A percentile compares a stretch with the other conserved stretches of the same genome.
These are phyloP conservation scores for Drosophila gunungcola DNA, from an alignment of 1,140 invertebrate genomes.

Conservation along the genomic window DNA sequence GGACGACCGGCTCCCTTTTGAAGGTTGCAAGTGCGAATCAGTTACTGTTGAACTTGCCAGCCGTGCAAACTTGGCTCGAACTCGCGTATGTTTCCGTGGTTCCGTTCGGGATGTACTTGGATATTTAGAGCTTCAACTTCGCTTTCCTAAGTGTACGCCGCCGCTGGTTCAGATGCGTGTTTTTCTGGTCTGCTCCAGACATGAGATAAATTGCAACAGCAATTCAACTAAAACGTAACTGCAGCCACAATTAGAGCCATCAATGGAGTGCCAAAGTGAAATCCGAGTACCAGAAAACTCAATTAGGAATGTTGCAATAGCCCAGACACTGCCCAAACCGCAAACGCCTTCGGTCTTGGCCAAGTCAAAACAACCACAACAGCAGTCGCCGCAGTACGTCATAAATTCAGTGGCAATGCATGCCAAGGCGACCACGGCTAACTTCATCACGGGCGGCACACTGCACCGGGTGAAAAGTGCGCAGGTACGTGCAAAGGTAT, in stretches of 20 bases:
- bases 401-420: conserved; percentile 76
- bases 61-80: conserved; percentile 41
- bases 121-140: neutral
- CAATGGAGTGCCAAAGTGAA: conserved; percentile 76
- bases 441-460: conserved; percentile 65
- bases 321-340: conserved; percentile 41
- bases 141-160: conserved; percentile 14
- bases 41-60: conserved; percentile 61
- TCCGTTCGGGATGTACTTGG: neutral
- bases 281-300: conserved; percentile 77
- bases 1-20: conserved; percentile 30
- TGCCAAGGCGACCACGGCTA: conserved; percentile 72
- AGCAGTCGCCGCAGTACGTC: conserved; percentile 66
- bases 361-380: conserved; percentile 12
- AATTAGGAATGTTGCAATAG: conserved; percentile 72
- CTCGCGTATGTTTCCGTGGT: neutral
- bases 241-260: conserved; percentile 41
- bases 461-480: conserved; percentile 68
- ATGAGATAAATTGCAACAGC: conserved; percentile 52
- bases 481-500: conserved; percentile 53
- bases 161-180: conserved; percentile 36
- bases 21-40: conserved; percentile 57
- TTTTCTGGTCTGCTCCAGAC: conserved; percentile 16
- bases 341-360: conserved; percentile 35
- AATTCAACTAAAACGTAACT: conserved; percentile 42